Percentiles rank a stretch among this genome's conserved stretches.
Evolutionary conservation across 2,888 invertebrate species (phyloP).

Genomic region (Leptinotarsa rubiginosa): DNA sequence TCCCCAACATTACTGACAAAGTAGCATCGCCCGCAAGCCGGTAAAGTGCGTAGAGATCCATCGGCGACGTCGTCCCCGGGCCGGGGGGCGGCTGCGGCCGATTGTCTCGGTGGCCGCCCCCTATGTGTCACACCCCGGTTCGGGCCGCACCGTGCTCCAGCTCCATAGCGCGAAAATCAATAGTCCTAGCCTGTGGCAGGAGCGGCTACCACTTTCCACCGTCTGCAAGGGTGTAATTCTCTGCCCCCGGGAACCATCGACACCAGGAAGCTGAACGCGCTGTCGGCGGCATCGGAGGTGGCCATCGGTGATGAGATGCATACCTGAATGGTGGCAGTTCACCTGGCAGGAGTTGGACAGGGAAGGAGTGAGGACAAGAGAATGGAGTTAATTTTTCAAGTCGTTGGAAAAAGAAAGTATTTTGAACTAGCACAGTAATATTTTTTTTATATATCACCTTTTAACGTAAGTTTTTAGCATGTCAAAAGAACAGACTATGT

Average conservation of each 20-base stretch:
- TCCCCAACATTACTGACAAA: conserved; percentile 12
- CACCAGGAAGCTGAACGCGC: conserved; percentile 37
- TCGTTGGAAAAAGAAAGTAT: too few relatives aligned
- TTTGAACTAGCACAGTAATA: too few relatives aligned
- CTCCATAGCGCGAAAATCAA: conserved; percentile 41
- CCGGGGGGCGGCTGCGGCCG: conserved; percentile 29
- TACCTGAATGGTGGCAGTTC: conserved; percentile 1
- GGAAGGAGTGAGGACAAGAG: neutral
- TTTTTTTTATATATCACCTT: too few relatives aligned
- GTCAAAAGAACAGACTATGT: too few relatives aligned
- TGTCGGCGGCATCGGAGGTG: conserved; percentile 8
- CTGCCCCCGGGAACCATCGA: conserved; percentile 32
- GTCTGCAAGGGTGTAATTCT: conserved; percentile 15
- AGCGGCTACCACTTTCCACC: conserved; percentile 36
- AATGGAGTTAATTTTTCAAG: too few relatives aligned
- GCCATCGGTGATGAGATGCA: conserved; percentile 2
- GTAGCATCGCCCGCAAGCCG: conserved; percentile 17
- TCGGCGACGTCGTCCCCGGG: conserved; percentile 25
- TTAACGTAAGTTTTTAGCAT: too few relatives aligned
- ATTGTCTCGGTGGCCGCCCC: conserved; percentile 39
- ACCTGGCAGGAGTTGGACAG: neutral
- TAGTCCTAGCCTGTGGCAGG: conserved; percentile 41
- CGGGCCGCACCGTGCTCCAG: conserved; percentile 35
- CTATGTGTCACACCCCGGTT: conserved; percentile 42
- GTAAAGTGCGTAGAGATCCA: conserved; percentile 18